Base-by-base conservation (phyloP, 2,113 vertebrate genomes). In the Python bivittatus region DNA sequence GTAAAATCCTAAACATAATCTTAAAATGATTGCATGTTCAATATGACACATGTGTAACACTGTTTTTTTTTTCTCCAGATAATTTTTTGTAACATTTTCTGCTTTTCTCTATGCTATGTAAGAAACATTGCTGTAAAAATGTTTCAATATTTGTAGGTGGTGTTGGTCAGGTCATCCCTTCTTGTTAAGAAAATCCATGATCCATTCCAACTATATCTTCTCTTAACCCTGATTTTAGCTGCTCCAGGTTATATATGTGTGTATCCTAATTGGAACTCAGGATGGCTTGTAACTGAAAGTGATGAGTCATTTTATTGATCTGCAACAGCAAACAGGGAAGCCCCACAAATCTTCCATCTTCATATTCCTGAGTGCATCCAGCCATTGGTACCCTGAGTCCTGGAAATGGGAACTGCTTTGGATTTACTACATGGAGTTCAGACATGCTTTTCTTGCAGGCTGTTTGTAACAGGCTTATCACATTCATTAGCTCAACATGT, bases 191-290 rank as follows among this genome's bases (percentile, higher is more conserved):
- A 89, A 42, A 92, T 52, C 27, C 4, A 5, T 6, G 6, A 58
- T 29, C 79, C 1, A 58, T 72, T 33, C 12, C n/a, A 72, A 6
- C 29, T 17, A 72, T n/a, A 29, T 33, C n/a, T 88, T 87, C 94
- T 92, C 94, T 92, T 93, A 87, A 60, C 6, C 93, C 83, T 84
- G 93, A 85, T 79, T 93, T 48, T 33, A 29, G 29, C 27, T 54
- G 44, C 5, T 86, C 27, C 54, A 53, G 29, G 48, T n/a, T 92
- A 61, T 88, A 88, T 29, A 92, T 0, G 8, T 25, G 42, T 15
- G 4, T 17, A 42, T 42, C 84, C 91, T 85, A 52, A 87, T 52
- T 56, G 13, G 53, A 48, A 1, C 3, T 3, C 38, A 60, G 57
- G 83, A 84, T 90, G 68, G 22, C 23, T 27, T 56, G 0, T 68